These are phyloP conservation scores for Tenthredo mesomela DNA, from an alignment of 2,888 invertebrate genomes.

Conservation along the genomic window DNA sequence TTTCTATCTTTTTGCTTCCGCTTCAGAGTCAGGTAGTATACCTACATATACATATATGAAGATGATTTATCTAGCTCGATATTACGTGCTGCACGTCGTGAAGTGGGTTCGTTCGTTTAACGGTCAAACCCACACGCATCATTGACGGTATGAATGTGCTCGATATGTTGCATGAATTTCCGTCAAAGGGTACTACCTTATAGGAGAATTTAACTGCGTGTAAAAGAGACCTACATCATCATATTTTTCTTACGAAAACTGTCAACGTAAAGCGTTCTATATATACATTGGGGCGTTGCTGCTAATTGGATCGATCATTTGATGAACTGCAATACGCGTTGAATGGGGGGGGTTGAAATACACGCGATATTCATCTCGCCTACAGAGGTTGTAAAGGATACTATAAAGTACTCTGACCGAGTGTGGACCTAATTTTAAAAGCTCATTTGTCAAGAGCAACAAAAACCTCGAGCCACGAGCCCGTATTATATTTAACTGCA, in stretches of 20 bases:
- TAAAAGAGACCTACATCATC: conserved; percentile 16
- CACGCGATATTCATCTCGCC: conserved; percentile 38
- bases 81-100: conserved; percentile 33
- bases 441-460: conserved; percentile 47
- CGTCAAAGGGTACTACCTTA: neutral
- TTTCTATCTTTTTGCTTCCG: neutral
- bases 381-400: neutral
- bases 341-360: conserved; percentile 2
- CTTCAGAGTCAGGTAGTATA: conserved; percentile 2
- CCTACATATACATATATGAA: neutral
- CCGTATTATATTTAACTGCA: conserved; percentile 29
- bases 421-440: conserved; percentile 45
- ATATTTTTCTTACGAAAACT: neutral
- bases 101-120: neutral
- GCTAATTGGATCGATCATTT: conserved; percentile 44
- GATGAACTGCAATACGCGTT: conserved; percentile 35
- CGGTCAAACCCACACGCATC: conserved; percentile 38
- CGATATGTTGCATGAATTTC: neutral
- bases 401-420: neutral
- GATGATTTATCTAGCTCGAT: conserved; percentile 51
- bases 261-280: conserved; percentile 13
- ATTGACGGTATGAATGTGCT: neutral
- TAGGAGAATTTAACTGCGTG: neutral
- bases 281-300: neutral
- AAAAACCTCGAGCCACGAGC: conserved; percentile 11